Conservation (phyloP, 2,797 vertebrate species). For the Erithacus rubecula region DNA sequence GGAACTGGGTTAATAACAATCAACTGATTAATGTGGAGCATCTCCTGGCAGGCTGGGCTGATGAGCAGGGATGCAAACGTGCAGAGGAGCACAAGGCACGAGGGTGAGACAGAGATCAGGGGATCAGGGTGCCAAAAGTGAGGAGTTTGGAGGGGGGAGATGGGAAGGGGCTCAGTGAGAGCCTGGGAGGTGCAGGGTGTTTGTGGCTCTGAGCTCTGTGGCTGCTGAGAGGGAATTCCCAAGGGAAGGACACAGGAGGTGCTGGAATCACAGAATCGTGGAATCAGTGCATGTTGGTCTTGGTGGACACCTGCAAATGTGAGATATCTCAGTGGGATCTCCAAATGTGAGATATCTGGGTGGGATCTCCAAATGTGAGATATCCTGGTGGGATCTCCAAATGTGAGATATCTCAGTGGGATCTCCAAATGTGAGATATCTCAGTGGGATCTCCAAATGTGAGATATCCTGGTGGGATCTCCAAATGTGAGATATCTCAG, state of each 20-base stretch:
- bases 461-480: too few relatives aligned
- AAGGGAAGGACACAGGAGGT: background rate
- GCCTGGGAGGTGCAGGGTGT: background rate
- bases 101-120: background rate
- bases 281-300: background rate
- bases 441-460: too few relatives aligned
- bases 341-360: too few relatives aligned
- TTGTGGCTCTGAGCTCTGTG: background rate
- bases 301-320: too few relatives aligned
- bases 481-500: too few relatives aligned
- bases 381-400: too few relatives aligned
- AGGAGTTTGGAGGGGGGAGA: background rate
- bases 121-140: background rate
- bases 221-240: background rate
- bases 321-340: too few relatives aligned
- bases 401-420: too few relatives aligned
- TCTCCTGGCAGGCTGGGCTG: background rate
- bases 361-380: too few relatives aligned
- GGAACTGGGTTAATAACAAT: slow-evolving; percentile 43
- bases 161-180: background rate
- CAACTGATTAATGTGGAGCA: background rate
- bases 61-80: background rate
- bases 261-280: too few relatives aligned
- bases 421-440: too few relatives aligned
- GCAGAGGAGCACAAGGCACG: background rate